These are phyloP conservation scores for Sminthurides aquaticus DNA, from an alignment of 2,888 invertebrate genomes.

Conservation along the genomic window DNA sequence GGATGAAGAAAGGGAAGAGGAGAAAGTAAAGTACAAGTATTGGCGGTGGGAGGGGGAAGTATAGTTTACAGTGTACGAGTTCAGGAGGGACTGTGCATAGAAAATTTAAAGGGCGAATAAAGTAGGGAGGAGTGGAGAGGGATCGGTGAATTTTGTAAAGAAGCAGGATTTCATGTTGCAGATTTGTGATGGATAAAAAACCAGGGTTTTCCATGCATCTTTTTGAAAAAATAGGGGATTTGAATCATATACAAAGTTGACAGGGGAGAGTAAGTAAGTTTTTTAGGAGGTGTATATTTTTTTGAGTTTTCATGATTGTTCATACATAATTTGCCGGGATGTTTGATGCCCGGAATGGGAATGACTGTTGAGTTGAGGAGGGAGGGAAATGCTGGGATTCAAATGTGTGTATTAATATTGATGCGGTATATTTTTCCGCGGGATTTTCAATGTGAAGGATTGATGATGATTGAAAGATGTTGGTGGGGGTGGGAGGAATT, in stretches of 20 bases:
- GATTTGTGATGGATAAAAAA: background rate
- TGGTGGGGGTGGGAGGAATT: background rate
- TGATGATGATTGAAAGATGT: background rate
- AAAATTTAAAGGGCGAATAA: too few relatives aligned
- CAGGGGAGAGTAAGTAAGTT: too few relatives aligned
- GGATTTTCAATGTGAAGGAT: background rate
- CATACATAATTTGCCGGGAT: background rate
- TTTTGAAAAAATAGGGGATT: too few relatives aligned
- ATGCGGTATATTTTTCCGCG: background rate
- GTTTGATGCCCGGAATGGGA: background rate
- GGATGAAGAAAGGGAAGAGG: too few relatives aligned
- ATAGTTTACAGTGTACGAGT: too few relatives aligned
- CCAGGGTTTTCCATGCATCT: too few relatives aligned
- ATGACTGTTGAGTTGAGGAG: background rate
- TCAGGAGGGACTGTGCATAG: too few relatives aligned
- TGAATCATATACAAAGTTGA: too few relatives aligned
- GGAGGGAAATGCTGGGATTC: background rate
- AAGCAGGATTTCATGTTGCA: background rate
- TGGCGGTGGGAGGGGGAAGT: too few relatives aligned
- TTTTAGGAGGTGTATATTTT: background rate
- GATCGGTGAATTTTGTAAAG: background rate
- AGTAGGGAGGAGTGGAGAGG: too few relatives aligned
- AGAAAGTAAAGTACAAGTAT: too few relatives aligned
- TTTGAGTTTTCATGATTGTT: background rate
- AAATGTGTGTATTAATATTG: background rate